A percentile compares a stretch with the other conserved stretches of the same genome.
Conservation (phyloP, 2,888 invertebrate species). For the Aleiodes alternator region DNA sequence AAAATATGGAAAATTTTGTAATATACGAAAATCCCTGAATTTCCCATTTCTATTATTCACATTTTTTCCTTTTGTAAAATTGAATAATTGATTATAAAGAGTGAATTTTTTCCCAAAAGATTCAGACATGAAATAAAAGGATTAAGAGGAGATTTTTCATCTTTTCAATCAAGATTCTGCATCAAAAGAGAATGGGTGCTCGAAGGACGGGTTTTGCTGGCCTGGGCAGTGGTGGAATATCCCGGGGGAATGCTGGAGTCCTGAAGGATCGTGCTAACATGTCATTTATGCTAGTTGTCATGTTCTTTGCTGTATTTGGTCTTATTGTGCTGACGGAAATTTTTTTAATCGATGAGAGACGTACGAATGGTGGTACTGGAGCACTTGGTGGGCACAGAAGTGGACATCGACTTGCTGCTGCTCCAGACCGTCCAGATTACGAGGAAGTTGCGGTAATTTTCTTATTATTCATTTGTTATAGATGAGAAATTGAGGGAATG, state of each 20-base stretch:
- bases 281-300: conserved; percentile 93
- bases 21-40: too few relatives aligned
- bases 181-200: conserved; percentile 71
- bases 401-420: conserved; percentile 76
- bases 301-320: conserved; percentile 93
- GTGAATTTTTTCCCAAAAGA: too few relatives aligned
- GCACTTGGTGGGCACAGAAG: conserved; percentile 77
- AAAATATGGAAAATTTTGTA: too few relatives aligned
- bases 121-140: neutral
- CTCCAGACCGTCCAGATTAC: conserved; percentile 80
- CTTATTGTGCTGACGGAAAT: conserved; percentile 92
- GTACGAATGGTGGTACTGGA: conserved; percentile 78
- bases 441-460: conserved; percentile 80
- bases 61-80: too few relatives aligned
- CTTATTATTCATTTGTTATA: neutral
- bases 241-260: conserved; percentile 77
- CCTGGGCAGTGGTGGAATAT: neutral
- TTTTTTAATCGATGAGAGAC: conserved; percentile 80
- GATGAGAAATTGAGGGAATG: neutral
- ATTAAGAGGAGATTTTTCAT: conserved; percentile 42
- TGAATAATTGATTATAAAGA: too few relatives aligned
- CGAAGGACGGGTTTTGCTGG: conserved; percentile 73
- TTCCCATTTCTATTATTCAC: too few relatives aligned
- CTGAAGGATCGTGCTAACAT: conserved; percentile 88
- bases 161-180: neutral